Conservation (phyloP, 2,888 invertebrate genomes). For the Patella caerulea region DNA sequence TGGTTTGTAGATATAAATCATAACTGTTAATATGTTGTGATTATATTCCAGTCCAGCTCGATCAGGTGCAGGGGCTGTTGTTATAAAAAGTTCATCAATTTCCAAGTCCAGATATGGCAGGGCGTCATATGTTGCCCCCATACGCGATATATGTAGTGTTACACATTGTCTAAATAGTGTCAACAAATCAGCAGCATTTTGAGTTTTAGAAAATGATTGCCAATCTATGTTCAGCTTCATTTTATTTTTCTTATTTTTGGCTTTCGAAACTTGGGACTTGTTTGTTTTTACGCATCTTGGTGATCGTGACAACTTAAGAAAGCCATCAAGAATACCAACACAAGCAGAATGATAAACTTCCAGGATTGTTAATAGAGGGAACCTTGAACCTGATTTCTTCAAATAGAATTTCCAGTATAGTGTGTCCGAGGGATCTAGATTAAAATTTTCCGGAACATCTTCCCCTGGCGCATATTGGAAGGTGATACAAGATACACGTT, state of each 20-base stretch:
- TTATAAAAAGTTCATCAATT: constrained; percentile 17
- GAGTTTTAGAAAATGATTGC: constrained; percentile 26
- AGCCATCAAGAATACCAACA: no score
- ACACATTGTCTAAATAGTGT: constrained; percentile 18
- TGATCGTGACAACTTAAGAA: no score
- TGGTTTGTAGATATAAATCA: constrained; percentile 19
- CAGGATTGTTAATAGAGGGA: no score
- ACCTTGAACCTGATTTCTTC: no score
- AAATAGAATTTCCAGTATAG: no score
- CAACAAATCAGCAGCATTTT: constrained; percentile 13
- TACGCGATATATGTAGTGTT: constrained; percentile 17
- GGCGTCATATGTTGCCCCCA: constrained; percentile 19
- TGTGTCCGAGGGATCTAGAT: no score
- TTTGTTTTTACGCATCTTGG: no score
- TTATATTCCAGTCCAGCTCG: constrained; percentile 21
- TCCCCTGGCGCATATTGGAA: no score
- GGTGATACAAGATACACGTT: no score
- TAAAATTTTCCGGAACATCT: no score
- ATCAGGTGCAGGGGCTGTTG: constrained; percentile 20
- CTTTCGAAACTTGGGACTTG: no score
- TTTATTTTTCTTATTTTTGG: not conserved
- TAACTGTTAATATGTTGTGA: constrained; percentile 21
- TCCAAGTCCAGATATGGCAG: constrained; percentile 29
- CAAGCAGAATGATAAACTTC: no score
- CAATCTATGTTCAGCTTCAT: constrained; percentile 23